phyloP scores from a whole-genome alignment of 2,888 invertebrate genomes.

The Theretra japonica region DNA sequence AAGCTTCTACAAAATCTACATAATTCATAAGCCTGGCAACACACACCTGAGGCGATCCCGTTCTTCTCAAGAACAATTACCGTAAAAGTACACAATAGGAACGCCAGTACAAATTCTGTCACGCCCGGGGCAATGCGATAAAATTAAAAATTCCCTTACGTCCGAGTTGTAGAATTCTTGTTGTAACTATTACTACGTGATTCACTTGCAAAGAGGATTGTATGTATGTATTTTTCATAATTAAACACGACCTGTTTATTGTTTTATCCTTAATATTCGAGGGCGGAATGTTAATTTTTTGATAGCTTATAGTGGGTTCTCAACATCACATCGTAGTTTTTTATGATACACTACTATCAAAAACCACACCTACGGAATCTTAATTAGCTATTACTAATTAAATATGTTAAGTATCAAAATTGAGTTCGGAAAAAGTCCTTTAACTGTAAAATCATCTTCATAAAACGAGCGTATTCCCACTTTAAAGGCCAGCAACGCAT shows the following conservation, averaged over 20 bases:
- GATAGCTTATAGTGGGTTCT: too few relatives aligned
- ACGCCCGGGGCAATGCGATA: slow-evolving; percentile 2
- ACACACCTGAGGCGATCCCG: background rate
- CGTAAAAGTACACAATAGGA: background rate
- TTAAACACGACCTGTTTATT: background rate
- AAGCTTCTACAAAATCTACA: background rate
- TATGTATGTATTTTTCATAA: background rate
- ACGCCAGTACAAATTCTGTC: slow-evolving; percentile 10
- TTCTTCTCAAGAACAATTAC: slow-evolving; percentile 13
- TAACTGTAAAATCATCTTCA: too few relatives aligned
- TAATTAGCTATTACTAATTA: too few relatives aligned
- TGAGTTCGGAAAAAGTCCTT: too few relatives aligned
- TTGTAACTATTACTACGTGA: slow-evolving; percentile 9
- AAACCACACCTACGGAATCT: too few relatives aligned
- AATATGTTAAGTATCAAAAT: too few relatives aligned
- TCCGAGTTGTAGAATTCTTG: slow-evolving; percentile 23
- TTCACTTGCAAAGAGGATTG: background rate
- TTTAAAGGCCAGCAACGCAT: too few relatives aligned
- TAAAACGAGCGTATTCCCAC: too few relatives aligned
- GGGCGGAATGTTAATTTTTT: background rate
- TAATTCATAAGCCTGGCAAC: background rate
- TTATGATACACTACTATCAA: too few relatives aligned
- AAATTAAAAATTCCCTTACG: slow-evolving; percentile 14
- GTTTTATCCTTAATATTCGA: background rate
- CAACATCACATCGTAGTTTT: too few relatives aligned